Evolutionary conservation across 2,113 vertebrate species (phyloP), one percentile per base, ranked within the genome.

Genomic region (Scalopus aquaticus): DNA sequence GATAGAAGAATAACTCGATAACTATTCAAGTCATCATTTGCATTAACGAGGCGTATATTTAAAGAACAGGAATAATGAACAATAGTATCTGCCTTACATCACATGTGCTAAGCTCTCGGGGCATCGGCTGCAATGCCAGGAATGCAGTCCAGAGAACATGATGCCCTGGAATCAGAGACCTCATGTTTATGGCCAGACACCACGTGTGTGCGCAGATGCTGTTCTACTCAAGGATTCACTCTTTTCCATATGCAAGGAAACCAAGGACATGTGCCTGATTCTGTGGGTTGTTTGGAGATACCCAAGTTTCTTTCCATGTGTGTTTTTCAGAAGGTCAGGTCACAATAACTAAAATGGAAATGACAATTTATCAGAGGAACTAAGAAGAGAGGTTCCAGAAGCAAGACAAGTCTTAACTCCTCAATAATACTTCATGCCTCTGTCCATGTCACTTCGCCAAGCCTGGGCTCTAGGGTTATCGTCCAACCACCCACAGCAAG

Each of bases 1-100:
- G 64, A 92, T 2, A 78, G 93, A 90, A 93, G 90, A 93, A 93
- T 87, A 94, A 91, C 78, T 69, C 56, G n/a, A 35, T 86, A 92
- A 67, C 85, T 54, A 92, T 89, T 96, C 58, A 80, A 30, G 24
- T 19, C 88, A 87, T 84, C 67, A 78, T 42, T 6, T 88, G 87
- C n/a, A 74, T 93, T 84, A 91, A 76, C 54, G 37, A 44, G n/a
- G 79, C 69, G 3, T 90, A 46, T 42, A 80, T 22, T 94, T 76
- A 92, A 94, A 93, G 72, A 42, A 69, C 80, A 88, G 86, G 76
- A 91, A 76, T 56, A 94, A 77, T 30, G 37, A 94, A 28, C 26
- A 79, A 82, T 49, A 56, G 16, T 51, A 73, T 58, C 37, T 64
- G 9, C n/a, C 22, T 87, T 73, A 49, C 10, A 84, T 46, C 76